A percentile compares a stretch with the other conserved stretches of the same genome.
phyloP scores from a whole-genome alignment of 1,140 invertebrate species.

The Coenobita brevimanus region DNA sequence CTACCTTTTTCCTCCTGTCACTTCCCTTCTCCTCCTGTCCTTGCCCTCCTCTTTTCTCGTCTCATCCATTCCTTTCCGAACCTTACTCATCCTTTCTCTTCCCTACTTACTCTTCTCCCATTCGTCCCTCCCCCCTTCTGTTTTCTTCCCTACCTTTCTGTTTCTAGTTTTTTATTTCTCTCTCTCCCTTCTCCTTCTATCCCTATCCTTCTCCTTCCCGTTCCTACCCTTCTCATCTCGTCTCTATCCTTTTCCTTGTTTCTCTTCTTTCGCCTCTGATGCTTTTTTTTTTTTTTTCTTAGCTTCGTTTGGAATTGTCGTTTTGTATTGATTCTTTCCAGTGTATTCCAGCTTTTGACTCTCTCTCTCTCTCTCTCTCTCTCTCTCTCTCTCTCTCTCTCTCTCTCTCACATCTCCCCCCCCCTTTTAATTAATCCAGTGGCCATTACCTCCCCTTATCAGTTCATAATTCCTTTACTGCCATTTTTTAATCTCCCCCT shows the following conservation, averaged over 20 bases:
- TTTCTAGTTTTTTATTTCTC: not conserved
- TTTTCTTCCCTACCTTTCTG: not conserved
- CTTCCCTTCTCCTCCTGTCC: no score
- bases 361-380: not conserved
- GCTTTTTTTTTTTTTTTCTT: no score
- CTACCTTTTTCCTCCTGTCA: no score
- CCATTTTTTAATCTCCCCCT: not conserved
- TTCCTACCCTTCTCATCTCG: not conserved
- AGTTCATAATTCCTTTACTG: not conserved
- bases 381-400: conserved; percentile 1
- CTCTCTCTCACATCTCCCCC: not conserved
- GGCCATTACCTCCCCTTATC: not conserved
- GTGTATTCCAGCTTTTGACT: not conserved
- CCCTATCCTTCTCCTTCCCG: not conserved
- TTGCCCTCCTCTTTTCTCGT: no score
- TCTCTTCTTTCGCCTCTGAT: not conserved
- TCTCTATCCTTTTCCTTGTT: no score
- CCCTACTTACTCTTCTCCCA: not conserved
- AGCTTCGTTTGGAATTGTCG: no score
- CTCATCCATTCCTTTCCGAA: no score
- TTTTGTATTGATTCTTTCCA: not conserved
- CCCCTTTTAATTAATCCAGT: not conserved
- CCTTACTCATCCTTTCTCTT: no score
- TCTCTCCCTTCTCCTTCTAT: not conserved
- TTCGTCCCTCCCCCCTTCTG: no score